phyloP scores from a whole-genome alignment of 2,113 vertebrate species.

The Hyla sarda region DNA sequence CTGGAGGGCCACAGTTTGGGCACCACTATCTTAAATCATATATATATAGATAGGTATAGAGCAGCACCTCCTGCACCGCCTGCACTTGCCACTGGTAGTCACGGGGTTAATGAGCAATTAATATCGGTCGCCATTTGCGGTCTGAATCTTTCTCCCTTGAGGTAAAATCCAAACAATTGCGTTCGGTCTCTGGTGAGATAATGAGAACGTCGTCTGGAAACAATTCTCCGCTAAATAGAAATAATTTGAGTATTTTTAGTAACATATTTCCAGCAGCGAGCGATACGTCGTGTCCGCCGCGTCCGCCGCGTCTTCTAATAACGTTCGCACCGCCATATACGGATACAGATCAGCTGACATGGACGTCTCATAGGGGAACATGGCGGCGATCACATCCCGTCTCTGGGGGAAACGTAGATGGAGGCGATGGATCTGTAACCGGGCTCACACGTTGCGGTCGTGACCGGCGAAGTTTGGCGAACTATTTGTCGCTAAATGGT shows the following conservation, averaged over 20 bases:
- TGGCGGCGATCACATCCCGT: neutral
- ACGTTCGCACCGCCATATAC: no score
- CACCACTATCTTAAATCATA: no score
- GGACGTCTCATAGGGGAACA: neutral
- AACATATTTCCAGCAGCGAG: conserved; percentile 2
- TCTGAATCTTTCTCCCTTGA: conserved; percentile 63
- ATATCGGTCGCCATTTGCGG: conserved; percentile 56
- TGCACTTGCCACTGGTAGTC: neutral
- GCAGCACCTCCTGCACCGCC: no score
- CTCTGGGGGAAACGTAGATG: neutral
- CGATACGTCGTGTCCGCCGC: conserved; percentile 33
- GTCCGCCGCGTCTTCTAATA: neutral
- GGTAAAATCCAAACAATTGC: conserved; percentile 58
- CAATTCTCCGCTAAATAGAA: conserved; percentile 66
- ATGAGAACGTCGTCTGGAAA: conserved; percentile 64
- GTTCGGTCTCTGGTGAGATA: conserved; percentile 63
- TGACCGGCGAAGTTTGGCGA: no score
- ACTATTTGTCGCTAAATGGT: no score
- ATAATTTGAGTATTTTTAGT: conserved; percentile 31
- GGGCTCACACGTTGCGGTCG: no score
- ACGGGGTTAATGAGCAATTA: conserved; percentile 34
- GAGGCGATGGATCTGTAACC: no score
- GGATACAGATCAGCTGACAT: neutral
- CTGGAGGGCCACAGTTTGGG: no score
- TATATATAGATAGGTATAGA: no score